Conservation (phyloP, 2,797 vertebrate species). For the Sciurus carolinensis region DNA sequence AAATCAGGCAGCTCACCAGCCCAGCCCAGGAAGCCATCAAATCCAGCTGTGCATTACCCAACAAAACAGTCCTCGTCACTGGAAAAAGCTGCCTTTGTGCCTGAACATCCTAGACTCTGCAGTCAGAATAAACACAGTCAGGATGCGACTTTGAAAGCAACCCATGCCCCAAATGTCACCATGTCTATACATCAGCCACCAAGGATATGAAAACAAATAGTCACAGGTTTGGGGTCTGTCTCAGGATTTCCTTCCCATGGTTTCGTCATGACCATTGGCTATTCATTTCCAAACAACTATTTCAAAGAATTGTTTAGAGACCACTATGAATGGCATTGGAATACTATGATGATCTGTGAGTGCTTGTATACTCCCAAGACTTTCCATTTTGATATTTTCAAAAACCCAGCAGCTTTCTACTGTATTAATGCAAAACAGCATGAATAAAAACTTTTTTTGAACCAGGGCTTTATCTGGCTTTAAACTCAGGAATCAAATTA, state of each 20-base stretch:
- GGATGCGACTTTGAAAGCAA: neutral
- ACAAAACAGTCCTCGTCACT: too few relatives aligned
- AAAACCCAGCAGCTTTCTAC: conserved; percentile 47
- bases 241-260: neutral
- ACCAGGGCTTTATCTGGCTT: conserved; percentile 55
- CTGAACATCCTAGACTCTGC: neutral
- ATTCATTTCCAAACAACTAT: conserved; percentile 29
- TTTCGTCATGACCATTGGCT: neutral
- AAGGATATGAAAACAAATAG: neutral
- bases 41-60: neutral
- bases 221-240: neutral
- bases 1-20: neutral
- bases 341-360: neutral
- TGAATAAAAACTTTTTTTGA: neutral
- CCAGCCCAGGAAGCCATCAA: neutral
- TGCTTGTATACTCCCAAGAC: neutral
- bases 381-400: neutral
- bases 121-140: neutral
- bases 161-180: neutral
- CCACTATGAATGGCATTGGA: neutral
- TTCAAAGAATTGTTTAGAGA: conserved; percentile 1
- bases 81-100: neutral
- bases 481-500: conserved; percentile 77
- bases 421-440: neutral
- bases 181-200: neutral